Evolutionary conservation across 1,140 invertebrate species (phyloP), one percentile per base, ranked within the genome.

Genomic region (Drosophila subobscura): DNA sequence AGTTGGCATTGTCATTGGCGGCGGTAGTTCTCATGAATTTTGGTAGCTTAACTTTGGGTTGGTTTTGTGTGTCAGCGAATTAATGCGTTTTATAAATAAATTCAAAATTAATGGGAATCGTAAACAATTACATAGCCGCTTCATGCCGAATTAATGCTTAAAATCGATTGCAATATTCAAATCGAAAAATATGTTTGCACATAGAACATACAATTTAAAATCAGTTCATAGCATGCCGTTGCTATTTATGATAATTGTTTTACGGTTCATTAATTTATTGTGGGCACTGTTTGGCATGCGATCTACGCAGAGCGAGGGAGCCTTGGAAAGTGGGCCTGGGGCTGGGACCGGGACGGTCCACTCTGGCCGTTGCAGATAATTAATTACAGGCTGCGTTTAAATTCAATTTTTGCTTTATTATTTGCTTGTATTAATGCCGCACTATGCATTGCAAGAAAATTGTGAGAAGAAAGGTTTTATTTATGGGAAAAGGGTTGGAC

Each of bases 221-320:
- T 73, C 56, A 79, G 79, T 72, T 79, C 75, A 84, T 79, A 47
- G 60, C 61, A 75, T 79, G 72, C 65, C 80, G 70, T 66, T 72
- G 61, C 70, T 72, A 73, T 77, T 80, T 72, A 72, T 76, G 80
- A 84, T 85, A 84, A 79, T 83, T 84, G 60, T 83, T 79, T 85
- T 53, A 68, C 58, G 76, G 80, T 84, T 84, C 76, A 85, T 88
- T 86, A 88, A 86, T 81, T 77, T 73, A 88, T 81, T 74, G 77
- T 58, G 70, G 70, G 60, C 64, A 77, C 67, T 85, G 60, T 80
- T 58, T 58, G 64, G 37, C 68, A 80, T 64, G 54, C 67, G 77
- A 81, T 81, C 63, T 59, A 33, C 61, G 57, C 46, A 66, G 55
- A 63, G 57, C 56, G 16, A 20, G 16, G 16, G 16, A 46, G 23